Percentiles rank a stretch among this genome's conserved stretches.
Evolutionary conservation across 2,888 invertebrate genomes (phyloP).

Genomic region (Diloba caeruleocephala): DNA sequence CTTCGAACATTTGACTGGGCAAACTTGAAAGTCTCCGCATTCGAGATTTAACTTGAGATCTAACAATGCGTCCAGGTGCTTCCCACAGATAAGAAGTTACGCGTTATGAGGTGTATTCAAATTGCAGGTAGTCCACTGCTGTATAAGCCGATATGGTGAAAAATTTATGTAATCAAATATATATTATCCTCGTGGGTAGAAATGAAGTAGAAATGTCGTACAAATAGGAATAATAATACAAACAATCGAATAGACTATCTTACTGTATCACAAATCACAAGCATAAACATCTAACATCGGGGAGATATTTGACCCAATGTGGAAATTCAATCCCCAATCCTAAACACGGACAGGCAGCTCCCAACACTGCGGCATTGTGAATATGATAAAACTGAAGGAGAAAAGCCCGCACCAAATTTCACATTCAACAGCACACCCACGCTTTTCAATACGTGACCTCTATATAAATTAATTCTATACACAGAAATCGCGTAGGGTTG

Average conservation of each 20-base stretch:
- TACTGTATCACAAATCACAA: too few species aligned
- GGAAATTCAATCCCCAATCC: too few species aligned
- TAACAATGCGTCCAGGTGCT: slow-evolving; percentile 52
- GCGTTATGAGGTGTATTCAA: slow-evolving; percentile 26
- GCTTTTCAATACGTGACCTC: slow-evolving; percentile 48
- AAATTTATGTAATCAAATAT: slow-evolving; percentile 1
- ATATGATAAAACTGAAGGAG: slow-evolving; percentile 38
- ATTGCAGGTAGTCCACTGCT: slow-evolving; percentile 9
- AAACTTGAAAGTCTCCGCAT: slow-evolving; percentile 66
- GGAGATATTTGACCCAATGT: too few species aligned
- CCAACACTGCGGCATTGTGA: slow-evolving; percentile 34
- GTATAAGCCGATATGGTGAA: not conserved
- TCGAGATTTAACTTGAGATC: slow-evolving; percentile 56
- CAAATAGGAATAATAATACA: too few species aligned
- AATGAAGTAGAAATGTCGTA: too few species aligned
- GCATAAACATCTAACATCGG: too few species aligned
- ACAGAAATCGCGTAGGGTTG: slow-evolving; percentile 45
- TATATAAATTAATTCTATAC: slow-evolving; percentile 51
- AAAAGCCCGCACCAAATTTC: slow-evolving; percentile 41
- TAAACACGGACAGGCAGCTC: too few species aligned
- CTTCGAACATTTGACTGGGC: slow-evolving; percentile 82
- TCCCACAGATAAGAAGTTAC: slow-evolving; percentile 33
- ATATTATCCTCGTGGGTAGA: too few species aligned
- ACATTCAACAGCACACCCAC: slow-evolving; percentile 43
- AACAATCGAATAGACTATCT: too few species aligned